Evolutionary conservation across 2,888 invertebrate genomes (phyloP).

Genomic region (Darwinula stevensoni): DNA sequence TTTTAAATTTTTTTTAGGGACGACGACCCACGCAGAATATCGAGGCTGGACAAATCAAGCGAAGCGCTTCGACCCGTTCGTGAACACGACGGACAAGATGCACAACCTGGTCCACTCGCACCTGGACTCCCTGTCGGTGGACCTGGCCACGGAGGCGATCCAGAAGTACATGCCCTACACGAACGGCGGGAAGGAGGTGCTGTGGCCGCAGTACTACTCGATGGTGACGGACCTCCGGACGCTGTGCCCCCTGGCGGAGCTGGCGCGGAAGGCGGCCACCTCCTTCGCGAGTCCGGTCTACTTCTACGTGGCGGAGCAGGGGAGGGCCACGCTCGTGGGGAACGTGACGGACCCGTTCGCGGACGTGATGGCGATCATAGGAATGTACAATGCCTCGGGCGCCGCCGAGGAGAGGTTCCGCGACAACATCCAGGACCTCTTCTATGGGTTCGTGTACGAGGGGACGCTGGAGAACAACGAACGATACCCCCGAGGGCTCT

Average conservation of each 20-base stretch:
- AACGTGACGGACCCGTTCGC: conserved; percentile 26
- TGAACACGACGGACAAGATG: conserved; percentile 7
- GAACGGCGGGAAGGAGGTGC: no score
- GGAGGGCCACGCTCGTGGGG: conserved; percentile 12
- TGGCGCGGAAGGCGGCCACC: conserved; percentile 18
- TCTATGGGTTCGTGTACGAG: conserved; percentile 48
- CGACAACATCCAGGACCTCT: conserved; percentile 45
- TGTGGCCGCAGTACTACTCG: no score
- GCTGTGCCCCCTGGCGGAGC: conserved; percentile 39
- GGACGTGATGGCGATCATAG: conserved; percentile 47
- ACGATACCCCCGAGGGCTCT: no score
- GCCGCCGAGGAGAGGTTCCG: conserved; percentile 41
- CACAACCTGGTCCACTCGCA: conserved; percentile 4
- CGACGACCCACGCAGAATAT: no score
- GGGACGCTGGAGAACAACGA: conserved; percentile 19
- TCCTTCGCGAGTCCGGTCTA: conserved; percentile 9
- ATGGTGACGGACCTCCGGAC: conserved; percentile 48
- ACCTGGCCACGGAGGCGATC: conserved; percentile 9
- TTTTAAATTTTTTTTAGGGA: no score
- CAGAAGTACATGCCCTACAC: no score
- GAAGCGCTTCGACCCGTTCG: no score
- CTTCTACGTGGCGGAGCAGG: conserved; percentile 17
- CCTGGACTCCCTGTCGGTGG: conserved; percentile 7
- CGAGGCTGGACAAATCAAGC: no score
- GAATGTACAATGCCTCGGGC: conserved; percentile 35